These are phyloP conservation scores for Metopolophium dirhodum DNA, from an alignment of 1,140 invertebrate genomes.

Conservation along the genomic window DNA sequence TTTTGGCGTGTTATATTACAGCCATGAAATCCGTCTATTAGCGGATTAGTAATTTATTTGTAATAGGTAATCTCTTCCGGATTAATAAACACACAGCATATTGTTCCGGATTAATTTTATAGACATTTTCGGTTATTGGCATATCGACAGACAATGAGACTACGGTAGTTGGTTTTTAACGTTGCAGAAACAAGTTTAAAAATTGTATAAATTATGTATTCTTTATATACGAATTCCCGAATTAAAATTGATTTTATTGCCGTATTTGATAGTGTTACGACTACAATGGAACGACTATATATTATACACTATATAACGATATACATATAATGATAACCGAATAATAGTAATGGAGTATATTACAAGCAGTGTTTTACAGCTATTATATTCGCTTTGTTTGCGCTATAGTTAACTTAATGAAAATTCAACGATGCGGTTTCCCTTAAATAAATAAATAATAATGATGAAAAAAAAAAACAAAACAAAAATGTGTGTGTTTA, in stretches of 20 bases:
- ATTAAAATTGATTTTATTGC: conserved; percentile 13
- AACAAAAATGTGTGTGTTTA: conserved; percentile 44
- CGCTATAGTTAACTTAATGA: background rate
- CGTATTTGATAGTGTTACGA: background rate
- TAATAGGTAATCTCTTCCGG: conserved; percentile 11
- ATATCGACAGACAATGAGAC: background rate
- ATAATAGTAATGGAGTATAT: conserved; percentile 37
- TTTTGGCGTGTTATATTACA: conserved; percentile 5
- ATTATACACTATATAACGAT: background rate
- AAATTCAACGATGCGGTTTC: conserved; percentile 35
- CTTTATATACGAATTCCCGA: background rate
- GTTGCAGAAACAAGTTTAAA: background rate
- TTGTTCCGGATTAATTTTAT: conserved; percentile 22
- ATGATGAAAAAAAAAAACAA: conserved; percentile 11
- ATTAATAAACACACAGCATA: background rate
- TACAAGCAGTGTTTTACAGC: background rate
- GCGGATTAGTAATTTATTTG: background rate
- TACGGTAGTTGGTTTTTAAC: background rate
- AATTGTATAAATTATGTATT: background rate
- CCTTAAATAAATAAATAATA: background rate
- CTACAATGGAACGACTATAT: background rate
- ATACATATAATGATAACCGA: background rate
- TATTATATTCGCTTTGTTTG: conserved; percentile 43
- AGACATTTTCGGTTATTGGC: background rate
- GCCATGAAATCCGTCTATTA: background rate